These are phyloP conservation scores for Platycnemis pennipes DNA, from an alignment of 2,888 invertebrate genomes.

Conservation along the genomic window DNA sequence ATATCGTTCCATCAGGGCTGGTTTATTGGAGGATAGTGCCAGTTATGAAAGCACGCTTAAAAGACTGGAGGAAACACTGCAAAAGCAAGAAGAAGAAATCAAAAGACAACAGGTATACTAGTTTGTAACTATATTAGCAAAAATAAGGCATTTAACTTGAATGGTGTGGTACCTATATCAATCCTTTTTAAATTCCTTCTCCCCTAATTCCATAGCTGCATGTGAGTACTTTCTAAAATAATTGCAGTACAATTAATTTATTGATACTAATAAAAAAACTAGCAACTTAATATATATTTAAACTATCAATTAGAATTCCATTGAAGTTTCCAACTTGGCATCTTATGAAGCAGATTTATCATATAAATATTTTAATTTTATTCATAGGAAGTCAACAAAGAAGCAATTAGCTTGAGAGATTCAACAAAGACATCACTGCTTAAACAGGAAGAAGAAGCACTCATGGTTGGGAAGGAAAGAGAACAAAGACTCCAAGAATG, in stretches of 20 bases:
- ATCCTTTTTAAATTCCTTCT: no score
- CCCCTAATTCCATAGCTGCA: no score
- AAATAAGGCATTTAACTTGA: no score
- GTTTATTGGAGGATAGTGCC: slow-evolving; percentile 86
- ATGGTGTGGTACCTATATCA: no score
- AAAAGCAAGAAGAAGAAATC: slow-evolving; percentile 88
- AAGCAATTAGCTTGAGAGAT: slow-evolving; percentile 87
- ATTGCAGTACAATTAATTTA: no score
- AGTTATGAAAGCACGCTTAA: slow-evolving; percentile 87
- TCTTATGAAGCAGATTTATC: no score
- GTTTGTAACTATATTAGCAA: no score
- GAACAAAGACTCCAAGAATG: slow-evolving; percentile 80
- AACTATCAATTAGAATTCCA: no score
- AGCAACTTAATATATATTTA: no score
- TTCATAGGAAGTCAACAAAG: slow-evolving; percentile 84
- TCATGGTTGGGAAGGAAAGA: slow-evolving; percentile 85
- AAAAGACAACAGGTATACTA: slow-evolving; percentile 84
- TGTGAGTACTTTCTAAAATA: no score
- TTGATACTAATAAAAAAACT: no score
- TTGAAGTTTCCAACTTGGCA: no score
- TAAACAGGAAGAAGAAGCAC: slow-evolving; percentile 86
- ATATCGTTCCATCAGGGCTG: slow-evolving; percentile 85
- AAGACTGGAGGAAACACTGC: slow-evolving; percentile 85
- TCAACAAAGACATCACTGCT: slow-evolving; percentile 85
- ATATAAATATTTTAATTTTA: not conserved